These are phyloP conservation scores for Nephrotoma appendiculata DNA, from an alignment of 2,888 invertebrate species.

Conservation along the genomic window DNA sequence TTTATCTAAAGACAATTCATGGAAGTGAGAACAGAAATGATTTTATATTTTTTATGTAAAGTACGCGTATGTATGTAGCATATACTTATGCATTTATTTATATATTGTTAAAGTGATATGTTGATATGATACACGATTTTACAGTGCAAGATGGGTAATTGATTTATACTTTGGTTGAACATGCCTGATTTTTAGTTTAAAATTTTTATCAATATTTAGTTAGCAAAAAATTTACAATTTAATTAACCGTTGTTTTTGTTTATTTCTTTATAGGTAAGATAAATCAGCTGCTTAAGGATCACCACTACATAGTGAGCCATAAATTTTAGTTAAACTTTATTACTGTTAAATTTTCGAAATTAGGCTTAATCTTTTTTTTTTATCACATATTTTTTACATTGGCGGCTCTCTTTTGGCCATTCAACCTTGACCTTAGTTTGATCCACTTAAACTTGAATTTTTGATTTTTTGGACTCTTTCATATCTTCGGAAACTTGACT, in stretches of 20 bases:
- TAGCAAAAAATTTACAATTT: background rate
- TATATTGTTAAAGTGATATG: background rate
- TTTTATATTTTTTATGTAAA: background rate
- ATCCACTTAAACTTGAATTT: no score
- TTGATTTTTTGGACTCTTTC: no score
- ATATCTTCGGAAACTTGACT: no score
- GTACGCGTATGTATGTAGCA: background rate
- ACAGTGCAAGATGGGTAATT: background rate
- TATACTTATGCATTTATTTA: background rate
- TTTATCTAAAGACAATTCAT: background rate
- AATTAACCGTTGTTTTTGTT: background rate
- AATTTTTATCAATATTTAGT: background rate
- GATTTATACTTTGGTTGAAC: background rate
- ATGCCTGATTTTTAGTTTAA: background rate
- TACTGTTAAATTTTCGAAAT: no score
- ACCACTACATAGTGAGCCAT: no score
- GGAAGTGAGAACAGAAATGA: background rate
- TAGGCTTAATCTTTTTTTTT: no score
- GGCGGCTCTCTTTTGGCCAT: no score
- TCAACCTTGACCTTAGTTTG: no score
- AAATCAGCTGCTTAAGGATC: background rate
- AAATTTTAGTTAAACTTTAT: no score
- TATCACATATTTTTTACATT: no score
- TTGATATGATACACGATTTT: background rate
- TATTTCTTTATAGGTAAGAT: background rate